A percentile compares a stretch with the other conserved stretches of the same genome.
Conservation (phyloP, 1,140 invertebrate genomes). For the Calephelis virginiensis region DNA sequence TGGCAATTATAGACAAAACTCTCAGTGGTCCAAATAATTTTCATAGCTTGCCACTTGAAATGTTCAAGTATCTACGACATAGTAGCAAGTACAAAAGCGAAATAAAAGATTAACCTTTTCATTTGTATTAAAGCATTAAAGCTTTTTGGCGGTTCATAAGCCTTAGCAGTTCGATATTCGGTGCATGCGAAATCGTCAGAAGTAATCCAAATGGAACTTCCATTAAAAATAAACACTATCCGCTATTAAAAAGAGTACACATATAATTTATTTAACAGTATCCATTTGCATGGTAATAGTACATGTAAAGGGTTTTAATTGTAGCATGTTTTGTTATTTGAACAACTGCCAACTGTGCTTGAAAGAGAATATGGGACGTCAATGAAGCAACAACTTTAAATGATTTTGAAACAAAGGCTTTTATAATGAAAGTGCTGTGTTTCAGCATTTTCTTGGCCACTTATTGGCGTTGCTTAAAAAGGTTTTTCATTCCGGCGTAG, state of each 20-base stretch:
- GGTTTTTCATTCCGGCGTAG: neutral
- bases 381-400: slow-evolving; percentile 20
- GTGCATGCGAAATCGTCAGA: neutral
- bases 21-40: too few relatives aligned
- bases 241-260: slow-evolving; percentile 3
- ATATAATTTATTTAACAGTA: slow-evolving; percentile 18
- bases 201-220: slow-evolving; percentile 15
- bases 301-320: slow-evolving; percentile 21
- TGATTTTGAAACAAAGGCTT: slow-evolving; percentile 19
- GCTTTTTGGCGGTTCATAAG: neutral
- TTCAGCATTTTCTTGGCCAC: slow-evolving; percentile 3
- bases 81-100: too few relatives aligned
- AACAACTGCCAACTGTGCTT: slow-evolving; percentile 17
- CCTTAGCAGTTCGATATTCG: neutral
- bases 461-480: neutral
- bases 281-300: slow-evolving; percentile 19
- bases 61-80: too few relatives aligned
- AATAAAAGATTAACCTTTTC: too few relatives aligned
- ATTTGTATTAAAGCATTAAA: neutral
- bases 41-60: too few relatives aligned
- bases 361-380: slow-evolving; percentile 16
- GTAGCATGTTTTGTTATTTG: slow-evolving; percentile 21
- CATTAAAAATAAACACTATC: slow-evolving; percentile 21
- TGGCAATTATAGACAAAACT: too few relatives aligned
- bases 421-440: slow-evolving; percentile 14